Evolutionary conservation across 2,113 vertebrate species (phyloP).

Genomic region (Mobula hypostoma): DNA sequence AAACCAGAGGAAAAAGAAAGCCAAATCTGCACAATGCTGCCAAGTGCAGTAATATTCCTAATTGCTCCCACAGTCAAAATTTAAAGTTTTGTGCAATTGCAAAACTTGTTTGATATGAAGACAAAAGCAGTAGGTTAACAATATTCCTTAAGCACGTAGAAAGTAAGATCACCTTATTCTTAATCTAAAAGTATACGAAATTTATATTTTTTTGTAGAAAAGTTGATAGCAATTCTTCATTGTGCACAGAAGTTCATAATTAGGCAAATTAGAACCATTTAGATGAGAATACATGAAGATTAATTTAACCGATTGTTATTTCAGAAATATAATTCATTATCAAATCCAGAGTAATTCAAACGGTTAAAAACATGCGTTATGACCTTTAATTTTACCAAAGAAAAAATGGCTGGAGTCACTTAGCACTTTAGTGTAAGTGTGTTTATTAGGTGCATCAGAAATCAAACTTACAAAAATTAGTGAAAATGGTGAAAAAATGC

Average conservation of each 20-base stretch:
- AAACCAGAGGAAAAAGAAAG: slow-evolving; percentile 18
- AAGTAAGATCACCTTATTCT: background rate
- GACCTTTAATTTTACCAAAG: too few relatives aligned
- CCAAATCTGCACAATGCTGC: slow-evolving; percentile 23
- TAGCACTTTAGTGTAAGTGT: too few relatives aligned
- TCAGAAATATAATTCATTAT: background rate
- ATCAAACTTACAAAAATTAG: too few relatives aligned
- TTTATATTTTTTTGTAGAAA: background rate
- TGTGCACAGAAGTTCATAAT: background rate
- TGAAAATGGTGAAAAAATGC: too few relatives aligned
- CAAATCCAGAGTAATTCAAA: background rate
- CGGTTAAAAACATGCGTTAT: too few relatives aligned
- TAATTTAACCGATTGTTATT: background rate
- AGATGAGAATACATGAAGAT: background rate
- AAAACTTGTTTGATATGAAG: background rate
- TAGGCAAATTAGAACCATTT: background rate
- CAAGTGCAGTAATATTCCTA: slow-evolving; percentile 33
- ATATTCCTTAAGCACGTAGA: background rate
- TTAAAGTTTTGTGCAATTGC: slow-evolving; percentile 11
- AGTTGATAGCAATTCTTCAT: background rate
- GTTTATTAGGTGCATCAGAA: too few relatives aligned
- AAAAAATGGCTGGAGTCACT: too few relatives aligned
- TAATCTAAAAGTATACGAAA: background rate
- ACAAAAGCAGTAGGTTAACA: background rate
- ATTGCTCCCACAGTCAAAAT: slow-evolving; percentile 29